phyloP scores from a whole-genome alignment of 37 sponge, comb jelly and placozoan species.

The Cliona cf. orientalis region DNA sequence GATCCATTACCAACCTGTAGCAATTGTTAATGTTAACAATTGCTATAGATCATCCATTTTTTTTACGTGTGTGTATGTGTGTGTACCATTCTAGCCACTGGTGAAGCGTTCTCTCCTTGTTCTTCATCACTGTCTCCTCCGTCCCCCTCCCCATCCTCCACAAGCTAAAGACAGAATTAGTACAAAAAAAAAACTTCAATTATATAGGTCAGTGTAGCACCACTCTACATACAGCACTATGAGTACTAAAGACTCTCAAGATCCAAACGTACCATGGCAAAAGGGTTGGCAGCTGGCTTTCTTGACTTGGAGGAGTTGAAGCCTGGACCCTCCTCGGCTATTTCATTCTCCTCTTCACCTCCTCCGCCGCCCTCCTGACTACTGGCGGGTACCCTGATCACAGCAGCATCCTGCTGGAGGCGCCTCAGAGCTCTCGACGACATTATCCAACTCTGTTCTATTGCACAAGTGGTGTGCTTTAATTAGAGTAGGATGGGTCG shows the following conservation, averaged over 20 bases:
- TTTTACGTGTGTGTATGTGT: no score
- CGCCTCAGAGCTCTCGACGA: conserved; percentile 77
- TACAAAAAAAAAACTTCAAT: no score
- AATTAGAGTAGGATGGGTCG: conserved; percentile 8
- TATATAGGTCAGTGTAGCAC: no score
- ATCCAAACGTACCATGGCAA: conserved; percentile 42
- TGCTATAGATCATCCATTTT: no score
- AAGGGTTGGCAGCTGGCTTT: conserved; percentile 24
- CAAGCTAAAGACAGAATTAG: not conserved
- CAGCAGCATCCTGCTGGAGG: conserved; percentile 41
- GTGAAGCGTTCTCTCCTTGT: no score
- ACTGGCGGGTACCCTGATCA: conserved; percentile 29
- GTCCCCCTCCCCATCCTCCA: no score
- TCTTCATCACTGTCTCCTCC: no score
- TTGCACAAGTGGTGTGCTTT: not conserved
- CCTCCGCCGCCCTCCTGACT: conserved; percentile 19
- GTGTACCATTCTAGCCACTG: no score
- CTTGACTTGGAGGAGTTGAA: not conserved
- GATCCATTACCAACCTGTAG: not conserved
- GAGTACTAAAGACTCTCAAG: not conserved
- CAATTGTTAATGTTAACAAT: not conserved
- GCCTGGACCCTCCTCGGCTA: not conserved
- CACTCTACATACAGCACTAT: no score
- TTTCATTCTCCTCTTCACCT: conserved; percentile 38
- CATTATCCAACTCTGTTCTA: conserved; percentile 34